Percentiles rank a stretch among this genome's conserved stretches.
Conservation (phyloP, 2,113 vertebrate genomes). For the Cottus gobio region DNA sequence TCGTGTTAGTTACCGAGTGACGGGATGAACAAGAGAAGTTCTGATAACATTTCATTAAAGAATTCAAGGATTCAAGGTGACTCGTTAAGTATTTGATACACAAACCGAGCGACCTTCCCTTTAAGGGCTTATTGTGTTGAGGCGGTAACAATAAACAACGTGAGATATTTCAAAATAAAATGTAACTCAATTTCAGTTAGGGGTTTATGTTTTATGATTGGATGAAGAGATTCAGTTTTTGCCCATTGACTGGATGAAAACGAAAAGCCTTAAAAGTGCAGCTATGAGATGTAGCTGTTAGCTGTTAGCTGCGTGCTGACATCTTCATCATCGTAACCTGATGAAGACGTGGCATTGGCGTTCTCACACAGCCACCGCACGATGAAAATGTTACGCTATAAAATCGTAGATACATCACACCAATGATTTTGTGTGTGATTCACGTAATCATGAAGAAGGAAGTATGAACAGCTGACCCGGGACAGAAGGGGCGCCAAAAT, state of each 20-base stretch:
- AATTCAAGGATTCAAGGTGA: too few species aligned
- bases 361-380: too few species aligned
- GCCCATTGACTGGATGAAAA: background rate
- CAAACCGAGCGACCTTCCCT: background rate
- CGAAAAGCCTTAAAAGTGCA: background rate
- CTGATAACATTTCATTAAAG: too few species aligned
- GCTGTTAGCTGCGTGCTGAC: background rate
- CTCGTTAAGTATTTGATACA: too few species aligned
- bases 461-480: too few species aligned
- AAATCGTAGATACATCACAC: too few species aligned
- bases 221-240: background rate
- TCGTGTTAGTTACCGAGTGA: too few species aligned
- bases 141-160: background rate
- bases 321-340: background rate
- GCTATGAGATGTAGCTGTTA: background rate
- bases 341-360: background rate
- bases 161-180: background rate
- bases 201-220: background rate
- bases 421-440: too few species aligned
- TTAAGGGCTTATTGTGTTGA: background rate
- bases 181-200: background rate
- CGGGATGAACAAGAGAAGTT: too few species aligned
- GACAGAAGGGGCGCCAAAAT: too few species aligned
- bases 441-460: too few species aligned
- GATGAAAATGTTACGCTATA: too few species aligned